Percentiles rank a stretch among this genome's conserved stretches.
phyloP scores from a whole-genome alignment of 2,113 vertebrate species.

The Brachyistius frenatus region DNA sequence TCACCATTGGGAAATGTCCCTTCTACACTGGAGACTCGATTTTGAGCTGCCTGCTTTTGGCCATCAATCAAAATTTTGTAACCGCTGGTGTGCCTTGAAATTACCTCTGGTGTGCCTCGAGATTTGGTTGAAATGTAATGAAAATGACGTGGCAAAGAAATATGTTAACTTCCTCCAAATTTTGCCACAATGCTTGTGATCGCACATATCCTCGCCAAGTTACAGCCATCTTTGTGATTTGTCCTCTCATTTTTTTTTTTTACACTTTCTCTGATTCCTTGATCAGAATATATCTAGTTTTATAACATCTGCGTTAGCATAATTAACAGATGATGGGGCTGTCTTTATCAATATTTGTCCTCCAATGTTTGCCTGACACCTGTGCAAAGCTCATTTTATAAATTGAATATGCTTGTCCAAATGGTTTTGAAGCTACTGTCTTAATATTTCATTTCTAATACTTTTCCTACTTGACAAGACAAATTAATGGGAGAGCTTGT shows the following conservation, averaged over 20 bases:
- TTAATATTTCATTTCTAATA: slow-evolving; percentile 9
- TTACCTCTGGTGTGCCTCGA: slow-evolving; percentile 28
- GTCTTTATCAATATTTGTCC: background rate
- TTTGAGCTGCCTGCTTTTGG: slow-evolving; percentile 21
- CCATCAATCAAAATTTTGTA: slow-evolving; percentile 57
- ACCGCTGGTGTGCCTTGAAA: slow-evolving; percentile 36
- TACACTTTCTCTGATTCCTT: background rate
- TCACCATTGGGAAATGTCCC: slow-evolving; percentile 26
- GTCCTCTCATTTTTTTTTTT: background rate
- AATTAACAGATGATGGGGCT: background rate
- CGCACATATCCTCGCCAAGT: background rate
- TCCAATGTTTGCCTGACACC: background rate
- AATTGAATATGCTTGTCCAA: background rate
- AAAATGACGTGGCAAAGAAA: slow-evolving; percentile 51
- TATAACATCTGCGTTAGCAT: background rate
- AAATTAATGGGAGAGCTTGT: too few species aligned
- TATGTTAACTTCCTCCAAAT: slow-evolving; percentile 34
- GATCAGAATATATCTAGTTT: slow-evolving; percentile 9
- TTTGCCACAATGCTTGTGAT: slow-evolving; percentile 10
- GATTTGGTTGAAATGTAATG: slow-evolving; percentile 52
- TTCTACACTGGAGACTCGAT: slow-evolving; percentile 40
- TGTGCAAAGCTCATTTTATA: background rate
- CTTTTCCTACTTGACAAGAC: slow-evolving; percentile 6
- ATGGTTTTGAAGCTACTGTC: slow-evolving; percentile 1
- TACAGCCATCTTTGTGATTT: background rate